Conservation (phyloP, 2,113 vertebrate species). For the Actenoides hombroni region DNA sequence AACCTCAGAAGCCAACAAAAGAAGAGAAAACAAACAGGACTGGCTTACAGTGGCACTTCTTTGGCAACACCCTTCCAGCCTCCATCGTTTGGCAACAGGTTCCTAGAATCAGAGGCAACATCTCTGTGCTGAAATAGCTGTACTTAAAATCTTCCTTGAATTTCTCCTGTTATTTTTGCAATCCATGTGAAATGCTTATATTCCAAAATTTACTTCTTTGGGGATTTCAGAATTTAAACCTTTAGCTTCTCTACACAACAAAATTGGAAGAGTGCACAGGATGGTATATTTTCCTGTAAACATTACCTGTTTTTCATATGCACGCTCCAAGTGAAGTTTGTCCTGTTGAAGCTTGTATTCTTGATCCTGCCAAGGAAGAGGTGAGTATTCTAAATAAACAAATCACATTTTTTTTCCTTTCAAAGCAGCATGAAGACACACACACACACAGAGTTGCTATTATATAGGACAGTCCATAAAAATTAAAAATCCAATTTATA, state of each 20-base stretch:
- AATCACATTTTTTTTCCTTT: not conserved
- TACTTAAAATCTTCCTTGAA: not conserved
- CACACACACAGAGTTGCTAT: not conserved
- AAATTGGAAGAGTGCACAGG: not conserved
- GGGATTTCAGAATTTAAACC: not conserved
- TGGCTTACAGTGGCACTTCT: not conserved
- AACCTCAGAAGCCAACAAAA: not conserved
- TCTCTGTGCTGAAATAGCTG: not conserved
- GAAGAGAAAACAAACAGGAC: not conserved
- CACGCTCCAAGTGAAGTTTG: conserved; percentile 77
- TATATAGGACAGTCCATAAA: not conserved
- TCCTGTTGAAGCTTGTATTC: conserved; percentile 82
- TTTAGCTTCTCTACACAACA: not conserved
- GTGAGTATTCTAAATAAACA: not conserved
- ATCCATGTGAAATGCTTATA: not conserved
- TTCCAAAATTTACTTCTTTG: not conserved
- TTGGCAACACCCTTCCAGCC: not conserved
- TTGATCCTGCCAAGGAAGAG: conserved; percentile 80
- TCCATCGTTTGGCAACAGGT: not conserved
- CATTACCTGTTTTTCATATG: conserved; percentile 87
- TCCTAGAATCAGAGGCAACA: not conserved
- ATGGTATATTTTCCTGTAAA: not conserved
- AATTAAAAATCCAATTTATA: not conserved
- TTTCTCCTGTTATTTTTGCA: not conserved
- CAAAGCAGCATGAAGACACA: not conserved